Evolutionary conservation across 2,797 vertebrate species (phyloP), one percentile per base, ranked within the genome.

Genomic region (Crocidura indochinensis): DNA sequence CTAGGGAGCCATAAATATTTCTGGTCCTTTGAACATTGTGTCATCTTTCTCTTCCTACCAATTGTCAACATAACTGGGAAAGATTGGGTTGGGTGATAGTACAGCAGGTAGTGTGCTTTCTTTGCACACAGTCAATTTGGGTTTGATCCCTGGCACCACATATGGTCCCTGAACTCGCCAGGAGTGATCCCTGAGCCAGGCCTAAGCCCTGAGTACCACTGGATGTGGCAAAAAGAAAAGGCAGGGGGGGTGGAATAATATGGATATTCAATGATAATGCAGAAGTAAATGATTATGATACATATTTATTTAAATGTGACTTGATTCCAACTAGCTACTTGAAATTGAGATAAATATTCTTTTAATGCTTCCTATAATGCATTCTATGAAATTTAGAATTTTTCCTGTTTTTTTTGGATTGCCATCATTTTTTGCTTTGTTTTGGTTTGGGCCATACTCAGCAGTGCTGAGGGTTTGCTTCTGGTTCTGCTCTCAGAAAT

Each of bases 11-110:
- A 17, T 84, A 77, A 38, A 46, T 44, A 44, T 60, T 64, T 76
- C 44, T 83, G 49, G 17, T 79, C n/a, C 76, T 93, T 94, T 78
- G 17, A 49, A 73, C 15, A 46, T 62, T 75, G 2, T 31, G 14
- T 87, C 26, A n/a, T 24, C 53, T 60, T 89, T 49, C 56, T 27
- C 20, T 56, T 53, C 3, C 2, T 51, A 51, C 56, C 64, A 91
- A 3, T 71, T 82, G 22, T 62, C 71, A 87, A 31, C 5, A 82
- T 46, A 80, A 75, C 14, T 51, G 78, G 71, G 51, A 72, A 68
- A 29, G 67, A 53, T 53, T 53, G 17, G 51, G 51, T 10, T 17
- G 51, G 15, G 51, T 14, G 51, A 53, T 53, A 53, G 17, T 53
- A 53, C 11, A 17, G 51, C 17, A 17, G 17, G 11, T 53, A 53